A percentile compares a stretch with the other conserved stretches of the same genome.
Conservation (phyloP, 1,140 invertebrate species). For the Lasioglossum baleicum region DNA sequence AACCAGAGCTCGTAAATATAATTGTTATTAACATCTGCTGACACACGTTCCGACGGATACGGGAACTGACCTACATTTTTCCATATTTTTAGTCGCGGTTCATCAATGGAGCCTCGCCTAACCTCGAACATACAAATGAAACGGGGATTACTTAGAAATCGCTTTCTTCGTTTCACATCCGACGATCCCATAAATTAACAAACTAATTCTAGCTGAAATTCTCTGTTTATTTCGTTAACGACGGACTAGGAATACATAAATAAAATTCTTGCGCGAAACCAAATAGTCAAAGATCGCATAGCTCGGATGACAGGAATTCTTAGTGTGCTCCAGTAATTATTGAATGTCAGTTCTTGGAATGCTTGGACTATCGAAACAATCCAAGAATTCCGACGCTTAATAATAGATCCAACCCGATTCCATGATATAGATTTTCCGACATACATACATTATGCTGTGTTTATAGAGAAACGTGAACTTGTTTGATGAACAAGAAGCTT, state of each 20-base stretch:
- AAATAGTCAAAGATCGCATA: not conserved
- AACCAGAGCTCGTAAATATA: conserved; percentile 42
- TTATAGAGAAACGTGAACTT: not conserved
- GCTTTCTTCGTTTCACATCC: no score
- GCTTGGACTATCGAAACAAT: conserved; percentile 7
- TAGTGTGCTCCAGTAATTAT: conserved; percentile 1
- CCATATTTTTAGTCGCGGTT: conserved; percentile 35
- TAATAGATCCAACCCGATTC: not conserved
- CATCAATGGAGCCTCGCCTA: conserved; percentile 22
- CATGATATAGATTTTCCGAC: no score
- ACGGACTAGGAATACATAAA: no score
- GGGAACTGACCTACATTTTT: conserved; percentile 36
- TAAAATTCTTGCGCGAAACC: no score
- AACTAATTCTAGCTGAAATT: no score
- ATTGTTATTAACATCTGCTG: conserved; percentile 31
- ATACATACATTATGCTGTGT: not conserved
- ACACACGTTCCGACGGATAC: conserved; percentile 16
- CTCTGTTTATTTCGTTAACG: no score
- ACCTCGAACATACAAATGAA: not conserved
- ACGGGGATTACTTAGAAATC: not conserved
- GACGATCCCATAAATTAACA: no score
- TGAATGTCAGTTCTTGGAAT: conserved; percentile 18
- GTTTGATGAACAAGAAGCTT: not conserved
- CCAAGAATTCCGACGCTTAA: not conserved
- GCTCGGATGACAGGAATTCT: conserved; percentile 6